Percentiles rank a stretch among this genome's conserved stretches.
phyloP scores from a whole-genome alignment of 2,113 vertebrate genomes.

The Brienomyrus longianalis region DNA sequence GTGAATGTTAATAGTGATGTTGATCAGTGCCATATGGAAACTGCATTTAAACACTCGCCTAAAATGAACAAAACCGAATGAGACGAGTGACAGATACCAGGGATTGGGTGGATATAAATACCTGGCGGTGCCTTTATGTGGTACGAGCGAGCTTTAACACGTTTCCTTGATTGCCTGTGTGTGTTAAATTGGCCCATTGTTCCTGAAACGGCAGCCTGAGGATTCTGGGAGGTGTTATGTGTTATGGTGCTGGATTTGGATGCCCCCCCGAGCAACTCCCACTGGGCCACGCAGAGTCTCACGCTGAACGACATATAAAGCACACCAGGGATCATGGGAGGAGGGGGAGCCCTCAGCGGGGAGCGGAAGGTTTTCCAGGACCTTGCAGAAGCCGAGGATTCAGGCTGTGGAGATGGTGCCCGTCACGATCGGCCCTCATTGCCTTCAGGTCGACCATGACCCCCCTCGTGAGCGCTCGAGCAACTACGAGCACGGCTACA shows the following conservation, averaged over 20 bases:
- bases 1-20: not conserved
- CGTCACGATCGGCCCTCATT: not conserved
- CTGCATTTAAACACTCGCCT: too few relatives aligned
- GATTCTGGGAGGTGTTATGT: slow-evolving; percentile 15
- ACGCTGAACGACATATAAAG: not conserved
- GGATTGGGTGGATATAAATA: slow-evolving; percentile 2
- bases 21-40: not conserved
- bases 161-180: not conserved
- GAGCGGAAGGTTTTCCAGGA: not conserved
- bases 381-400: not conserved
- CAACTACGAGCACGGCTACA: not conserved
- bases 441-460: not conserved
- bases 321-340: not conserved
- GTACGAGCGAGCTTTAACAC: not conserved
- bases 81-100: not conserved
- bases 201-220: not conserved
- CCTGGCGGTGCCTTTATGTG: not conserved
- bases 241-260: slow-evolving; percentile 28
- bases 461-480: not conserved
- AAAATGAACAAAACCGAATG: not conserved
- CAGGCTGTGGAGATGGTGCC: not conserved
- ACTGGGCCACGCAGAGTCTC: not conserved
- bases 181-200: slow-evolving; percentile 20
- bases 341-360: not conserved
- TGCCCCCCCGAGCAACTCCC: not conserved